Percentiles rank a stretch among this genome's conserved stretches.
Evolutionary conservation across 1,140 invertebrate genomes (phyloP).

Genomic region (Conus ventricosus): DNA sequence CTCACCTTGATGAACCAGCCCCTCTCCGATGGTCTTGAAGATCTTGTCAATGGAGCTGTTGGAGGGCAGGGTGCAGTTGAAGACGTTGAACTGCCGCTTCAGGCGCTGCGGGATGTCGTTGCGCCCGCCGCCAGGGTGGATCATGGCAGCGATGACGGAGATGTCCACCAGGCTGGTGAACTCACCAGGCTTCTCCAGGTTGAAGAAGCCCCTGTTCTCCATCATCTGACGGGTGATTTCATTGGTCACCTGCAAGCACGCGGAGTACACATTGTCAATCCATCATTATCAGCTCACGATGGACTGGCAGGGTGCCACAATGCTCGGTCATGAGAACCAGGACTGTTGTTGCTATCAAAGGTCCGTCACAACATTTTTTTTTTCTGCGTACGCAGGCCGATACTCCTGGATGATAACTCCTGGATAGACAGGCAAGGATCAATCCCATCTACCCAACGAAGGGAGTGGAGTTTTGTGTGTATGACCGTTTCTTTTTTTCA

Average conservation of each 20-base stretch:
- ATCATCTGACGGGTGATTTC: constrained; percentile 97
- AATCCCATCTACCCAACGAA: too few species aligned
- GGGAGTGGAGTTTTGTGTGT: too few species aligned
- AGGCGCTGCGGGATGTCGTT: constrained; percentile 96
- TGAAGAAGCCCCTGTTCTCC: constrained; percentile 98
- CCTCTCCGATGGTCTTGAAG: constrained; percentile 79
- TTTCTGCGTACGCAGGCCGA: too few species aligned
- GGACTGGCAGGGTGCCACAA: too few species aligned
- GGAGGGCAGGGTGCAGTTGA: constrained; percentile 96
- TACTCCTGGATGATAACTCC: too few species aligned
- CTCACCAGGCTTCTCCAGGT: constrained; percentile 96
- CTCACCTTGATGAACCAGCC: constrained; percentile 72
- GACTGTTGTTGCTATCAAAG: too few species aligned
- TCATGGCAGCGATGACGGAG: constrained; percentile 96
- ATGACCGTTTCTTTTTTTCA: too few species aligned
- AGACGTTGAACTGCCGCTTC: constrained; percentile 95
- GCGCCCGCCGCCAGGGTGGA: constrained; percentile 87
- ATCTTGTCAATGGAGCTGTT: constrained; percentile 91
- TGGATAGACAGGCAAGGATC: too few species aligned
- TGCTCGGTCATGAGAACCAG: too few species aligned
- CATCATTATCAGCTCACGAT: too few species aligned
- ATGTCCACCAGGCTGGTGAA: constrained; percentile 92
- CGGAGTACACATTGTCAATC: neutral
- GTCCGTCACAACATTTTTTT: too few species aligned
- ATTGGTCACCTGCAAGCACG: constrained; percentile 82